Evolutionary conservation across 2,113 vertebrate species (phyloP), one percentile per base, ranked within the genome.

Genomic region (Hystrix cristata): DNA sequence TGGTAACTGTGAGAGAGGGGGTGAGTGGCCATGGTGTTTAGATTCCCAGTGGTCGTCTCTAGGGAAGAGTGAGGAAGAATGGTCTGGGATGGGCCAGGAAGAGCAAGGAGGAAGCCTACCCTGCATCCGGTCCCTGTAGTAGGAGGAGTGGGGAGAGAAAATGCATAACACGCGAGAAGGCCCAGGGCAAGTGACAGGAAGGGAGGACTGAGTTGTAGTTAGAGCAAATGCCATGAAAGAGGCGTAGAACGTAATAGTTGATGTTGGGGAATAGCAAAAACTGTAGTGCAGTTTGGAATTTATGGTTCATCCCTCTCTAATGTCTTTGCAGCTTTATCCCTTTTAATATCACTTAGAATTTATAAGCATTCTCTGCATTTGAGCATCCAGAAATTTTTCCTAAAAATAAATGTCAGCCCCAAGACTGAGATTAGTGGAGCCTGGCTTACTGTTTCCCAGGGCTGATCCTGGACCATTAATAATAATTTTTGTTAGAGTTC

Each of bases 321-420:
- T 94, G 29, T 72, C 81, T 95, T 87, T 25, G 7, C 55, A 69
- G 38, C 64, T 65, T 71, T 92, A 82, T 29, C 29, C 18, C 27
- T 97, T 90, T 83, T 80, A 74, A 48, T 74, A 51, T 90, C 43
- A 88, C 48, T 59, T 96, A 29, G 69, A 80, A 93, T 80, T 84
- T 91, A 59, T 18, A 95, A 87, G 51, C 31, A 69, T 91, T 96
- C 69, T 80, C 67, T 95, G 1, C 81, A 34, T 86, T 80, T 87
- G 57, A 86, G 23, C 48, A 76, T 82, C 38, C 11, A 72, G 87
- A 94, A 78, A 79, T 87, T 94, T 94, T 92, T 94, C 34, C 13
- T 64, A 12, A 71, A 87, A 79, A 57, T 60, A 27, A 95, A 46
- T 65, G 59, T 72, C 67, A 90, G 14, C 19, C 25, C 10, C 18